phyloP scores from a whole-genome alignment of 2,888 invertebrate genomes.

The Incurvaria masculella region DNA sequence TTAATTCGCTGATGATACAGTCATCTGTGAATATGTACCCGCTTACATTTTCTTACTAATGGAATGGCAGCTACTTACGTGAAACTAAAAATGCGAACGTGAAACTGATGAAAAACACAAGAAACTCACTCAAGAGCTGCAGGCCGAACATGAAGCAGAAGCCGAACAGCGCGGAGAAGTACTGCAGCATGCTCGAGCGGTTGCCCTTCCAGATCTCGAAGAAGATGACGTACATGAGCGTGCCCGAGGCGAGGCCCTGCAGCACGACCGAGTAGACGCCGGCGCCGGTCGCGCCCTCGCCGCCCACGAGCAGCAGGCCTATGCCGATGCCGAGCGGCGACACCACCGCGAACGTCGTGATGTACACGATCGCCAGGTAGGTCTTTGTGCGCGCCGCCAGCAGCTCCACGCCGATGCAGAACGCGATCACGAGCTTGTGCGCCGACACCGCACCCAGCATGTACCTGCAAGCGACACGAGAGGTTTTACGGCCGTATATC shows the following conservation, averaged over 20 bases:
- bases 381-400: conserved; percentile 67
- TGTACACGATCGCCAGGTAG: conserved; percentile 61
- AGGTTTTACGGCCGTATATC: too few species aligned
- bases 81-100: conserved; percentile 5
- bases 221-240: conserved; percentile 93
- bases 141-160: conserved; percentile 72
- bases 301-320: conserved; percentile 63
- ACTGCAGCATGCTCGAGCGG: conserved; percentile 61
- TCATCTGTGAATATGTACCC: too few species aligned
- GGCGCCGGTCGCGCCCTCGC: conserved; percentile 53
- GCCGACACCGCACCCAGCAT: conserved; percentile 82
- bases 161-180: conserved; percentile 63
- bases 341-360: conserved; percentile 73
- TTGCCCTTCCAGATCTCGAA: conserved; percentile 79
- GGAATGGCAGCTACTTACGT: not conserved
- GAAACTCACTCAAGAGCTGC: conserved; percentile 56
- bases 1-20: too few species aligned
- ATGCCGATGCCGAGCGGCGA: conserved; percentile 79
- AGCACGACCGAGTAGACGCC: conserved; percentile 63
- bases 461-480: conserved; percentile 49
- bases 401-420: conserved; percentile 83
- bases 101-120: too few species aligned
- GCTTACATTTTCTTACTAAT: too few species aligned
- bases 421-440: conserved; percentile 84
- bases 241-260: conserved; percentile 89